Conservation (phyloP, 30 jellyfish, hydroid and myxozoan species). For the Sanderia malayensis region DNA sequence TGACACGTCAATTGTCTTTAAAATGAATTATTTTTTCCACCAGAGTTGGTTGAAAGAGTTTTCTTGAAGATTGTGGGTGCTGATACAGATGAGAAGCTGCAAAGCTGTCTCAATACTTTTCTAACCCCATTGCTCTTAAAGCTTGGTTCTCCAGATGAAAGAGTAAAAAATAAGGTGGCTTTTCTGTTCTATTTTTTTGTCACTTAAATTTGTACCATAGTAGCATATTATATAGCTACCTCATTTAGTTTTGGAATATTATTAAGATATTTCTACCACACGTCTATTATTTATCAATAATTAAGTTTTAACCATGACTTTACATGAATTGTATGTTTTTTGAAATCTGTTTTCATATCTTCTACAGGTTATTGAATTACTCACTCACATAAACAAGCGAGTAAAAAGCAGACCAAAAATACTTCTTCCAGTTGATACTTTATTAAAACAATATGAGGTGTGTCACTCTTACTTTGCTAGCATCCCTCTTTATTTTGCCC, state of each 20-base stretch:
- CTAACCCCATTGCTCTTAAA: conserved; percentile 78
- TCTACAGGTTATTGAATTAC: conserved; percentile 80
- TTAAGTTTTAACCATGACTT: too few relatives aligned
- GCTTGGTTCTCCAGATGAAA: conserved; percentile 56
- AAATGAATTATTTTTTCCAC: not conserved
- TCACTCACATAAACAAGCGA: conserved; percentile 87
- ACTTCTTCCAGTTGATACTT: conserved; percentile 69
- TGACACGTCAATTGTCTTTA: too few relatives aligned
- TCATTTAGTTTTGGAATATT: too few relatives aligned
- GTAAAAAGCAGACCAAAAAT: conserved; percentile 77
- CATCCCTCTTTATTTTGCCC: too few relatives aligned
- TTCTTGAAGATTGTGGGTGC: conserved; percentile 80
- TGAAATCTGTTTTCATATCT: not conserved
- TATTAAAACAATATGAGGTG: conserved; percentile 82
- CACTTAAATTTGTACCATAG: too few relatives aligned
- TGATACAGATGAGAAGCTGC: conserved; percentile 87
- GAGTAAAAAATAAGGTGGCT: conserved; percentile 88
- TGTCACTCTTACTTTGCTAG: too few relatives aligned
- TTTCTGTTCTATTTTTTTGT: too few relatives aligned
- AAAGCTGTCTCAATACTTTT: conserved; percentile 60
- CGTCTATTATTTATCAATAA: too few relatives aligned
- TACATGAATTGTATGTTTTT: too few relatives aligned
- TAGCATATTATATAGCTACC: too few relatives aligned
- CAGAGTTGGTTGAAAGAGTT: conserved; percentile 93
- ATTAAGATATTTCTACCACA: too few relatives aligned